These are phyloP conservation scores for Neoarius graeffei DNA, from an alignment of 2,113 vertebrate genomes.

Conservation along the genomic window DNA sequence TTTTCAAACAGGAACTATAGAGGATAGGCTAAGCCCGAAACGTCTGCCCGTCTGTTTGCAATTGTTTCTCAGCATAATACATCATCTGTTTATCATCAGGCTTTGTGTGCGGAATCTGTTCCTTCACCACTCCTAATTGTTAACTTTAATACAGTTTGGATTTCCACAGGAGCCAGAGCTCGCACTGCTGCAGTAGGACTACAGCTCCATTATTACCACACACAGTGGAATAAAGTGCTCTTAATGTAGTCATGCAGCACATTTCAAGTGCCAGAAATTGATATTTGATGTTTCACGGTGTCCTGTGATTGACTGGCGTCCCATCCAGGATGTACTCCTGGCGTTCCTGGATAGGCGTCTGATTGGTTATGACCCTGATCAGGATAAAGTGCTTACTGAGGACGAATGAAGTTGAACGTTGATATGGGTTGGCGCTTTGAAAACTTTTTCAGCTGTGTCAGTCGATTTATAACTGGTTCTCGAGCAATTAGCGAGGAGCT, in stretches of 20 bases:
- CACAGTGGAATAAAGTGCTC: background rate
- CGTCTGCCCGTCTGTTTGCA: too few relatives aligned
- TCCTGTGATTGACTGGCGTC: background rate
- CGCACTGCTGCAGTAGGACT: background rate
- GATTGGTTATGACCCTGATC: background rate
- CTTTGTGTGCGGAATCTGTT: too few relatives aligned
- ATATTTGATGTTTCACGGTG: background rate
- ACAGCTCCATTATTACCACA: background rate
- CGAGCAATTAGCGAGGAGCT: background rate
- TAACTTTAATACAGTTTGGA: background rate
- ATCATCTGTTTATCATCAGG: too few relatives aligned
- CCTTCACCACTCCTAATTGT: too few relatives aligned
- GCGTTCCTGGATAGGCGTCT: background rate
- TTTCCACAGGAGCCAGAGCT: background rate
- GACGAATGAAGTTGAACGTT: background rate
- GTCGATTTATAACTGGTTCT: background rate
- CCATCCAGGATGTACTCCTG: background rate
- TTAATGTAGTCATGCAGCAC: conserved; percentile 1
- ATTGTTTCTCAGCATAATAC: too few relatives aligned
- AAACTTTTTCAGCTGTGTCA: background rate
- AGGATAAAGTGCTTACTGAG: background rate
- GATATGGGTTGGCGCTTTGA: background rate
- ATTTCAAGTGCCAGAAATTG: conserved; percentile 6
- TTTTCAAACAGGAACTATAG: too few relatives aligned
- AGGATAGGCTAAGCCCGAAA: too few relatives aligned